Base-by-base conservation (phyloP, 92 coral and sea anemone genomes). In the Phenganax subtilis region DNA sequence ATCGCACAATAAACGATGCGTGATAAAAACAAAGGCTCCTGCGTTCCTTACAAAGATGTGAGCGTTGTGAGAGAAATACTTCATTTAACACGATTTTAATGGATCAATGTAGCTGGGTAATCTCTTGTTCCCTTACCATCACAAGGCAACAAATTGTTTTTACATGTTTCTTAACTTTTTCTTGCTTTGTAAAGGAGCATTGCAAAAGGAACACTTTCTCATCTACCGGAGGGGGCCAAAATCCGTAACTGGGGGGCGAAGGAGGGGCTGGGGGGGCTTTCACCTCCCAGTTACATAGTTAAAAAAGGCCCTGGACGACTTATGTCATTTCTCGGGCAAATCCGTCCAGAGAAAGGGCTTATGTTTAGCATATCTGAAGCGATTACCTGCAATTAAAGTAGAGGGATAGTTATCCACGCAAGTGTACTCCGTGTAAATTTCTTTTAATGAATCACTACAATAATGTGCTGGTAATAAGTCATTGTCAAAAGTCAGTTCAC, bases 251-350 rank as follows among this genome's bases (percentile, higher is more conserved):
- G 68, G 68, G 68, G 68, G 68, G 68, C 68, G 5, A n/a, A 25
- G 68, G 31, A 25, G 68, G 68, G 68, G 68, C 6, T n/a, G 68
- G 68, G 68, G 68, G 68, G 12, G 17, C 17, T 5, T 27, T 27
- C 65, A 16, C 65, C 65, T 27, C 65, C 65, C 65, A 59, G 17
- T 16, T 59, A 59, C 17, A 59, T 59, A 59, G 65, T 59, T 59
- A 59, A 59, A 59, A 59, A 59, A 59, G 65, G 65, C 65, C 65
- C 65, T 59, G 65, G 8, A 20, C 25, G 25, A 20, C 25, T 20
- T 20, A 20, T 20, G 25, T 20, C 25, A 20, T 20, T 20, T 20
- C 25, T 20, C 25, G 25, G 25, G 25, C 25, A 20, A 20, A 20
- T 20, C 25, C 25, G 25, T 20, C 25, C 25, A 20, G 25, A 20